Evolutionary conservation across 2,797 vertebrate genomes (phyloP).

Genomic region (Nyctibius grandis): DNA sequence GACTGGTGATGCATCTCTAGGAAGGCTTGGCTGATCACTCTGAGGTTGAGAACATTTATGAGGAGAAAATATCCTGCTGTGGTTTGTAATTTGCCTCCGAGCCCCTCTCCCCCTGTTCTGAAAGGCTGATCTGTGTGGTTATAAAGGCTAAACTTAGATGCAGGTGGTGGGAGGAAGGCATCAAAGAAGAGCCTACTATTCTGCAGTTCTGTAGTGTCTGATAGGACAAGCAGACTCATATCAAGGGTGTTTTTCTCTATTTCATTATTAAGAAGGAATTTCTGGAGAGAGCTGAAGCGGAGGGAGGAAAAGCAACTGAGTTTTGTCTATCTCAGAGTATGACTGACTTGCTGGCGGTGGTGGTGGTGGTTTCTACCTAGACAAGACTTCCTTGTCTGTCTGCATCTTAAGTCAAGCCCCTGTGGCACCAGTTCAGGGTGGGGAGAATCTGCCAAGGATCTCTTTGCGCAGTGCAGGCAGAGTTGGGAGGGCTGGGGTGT

Average conservation of each 20-base stretch:
- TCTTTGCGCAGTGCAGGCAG: not conserved
- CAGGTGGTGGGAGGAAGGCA: not conserved
- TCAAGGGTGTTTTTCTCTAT: not conserved
- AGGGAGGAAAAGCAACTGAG: not conserved
- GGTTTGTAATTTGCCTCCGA: not conserved
- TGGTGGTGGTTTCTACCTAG: not conserved
- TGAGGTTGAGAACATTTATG: not conserved
- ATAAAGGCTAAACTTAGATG: not conserved
- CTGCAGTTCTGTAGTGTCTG: not conserved
- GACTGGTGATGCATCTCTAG: slow-evolving; percentile 1
- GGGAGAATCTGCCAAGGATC: not conserved
- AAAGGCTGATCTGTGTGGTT: not conserved
- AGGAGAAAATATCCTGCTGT: not conserved
- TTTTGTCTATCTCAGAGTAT: not conserved
- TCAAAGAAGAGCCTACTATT: not conserved
- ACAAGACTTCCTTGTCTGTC: not conserved
- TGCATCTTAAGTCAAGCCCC: not conserved
- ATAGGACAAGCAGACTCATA: not conserved
- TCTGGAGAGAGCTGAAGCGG: not conserved
- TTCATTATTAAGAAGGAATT: not conserved
- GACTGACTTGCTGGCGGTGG: not conserved
- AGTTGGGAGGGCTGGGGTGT: not conserved
- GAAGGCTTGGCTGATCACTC: slow-evolving; percentile 2
- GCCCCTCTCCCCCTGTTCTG: not conserved
- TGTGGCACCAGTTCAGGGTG: not conserved